Evolutionary conservation across 2,888 invertebrate genomes (phyloP).

Genomic region (Sepioteuthis lessoniana): DNA sequence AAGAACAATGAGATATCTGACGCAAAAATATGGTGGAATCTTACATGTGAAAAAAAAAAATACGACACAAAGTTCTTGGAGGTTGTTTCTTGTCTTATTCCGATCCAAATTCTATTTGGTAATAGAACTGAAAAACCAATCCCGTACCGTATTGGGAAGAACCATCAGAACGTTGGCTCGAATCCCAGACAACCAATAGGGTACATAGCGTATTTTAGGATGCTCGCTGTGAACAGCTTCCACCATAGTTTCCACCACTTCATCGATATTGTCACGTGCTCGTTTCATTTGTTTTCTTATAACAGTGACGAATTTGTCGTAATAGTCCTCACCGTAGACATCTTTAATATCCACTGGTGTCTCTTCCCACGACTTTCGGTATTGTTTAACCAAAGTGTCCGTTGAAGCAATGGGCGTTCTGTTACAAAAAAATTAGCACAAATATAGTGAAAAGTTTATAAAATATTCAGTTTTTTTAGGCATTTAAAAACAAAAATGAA

Average conservation of each 20-base stretch:
- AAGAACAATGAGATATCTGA: too few relatives aligned
- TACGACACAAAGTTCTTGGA: too few relatives aligned
- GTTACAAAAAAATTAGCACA: background rate
- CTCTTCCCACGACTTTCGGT: slow-evolving; percentile 69
- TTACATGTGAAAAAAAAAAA: too few relatives aligned
- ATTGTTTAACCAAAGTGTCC: slow-evolving; percentile 60
- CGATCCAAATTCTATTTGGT: background rate
- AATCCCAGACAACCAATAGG: slow-evolving; percentile 62
- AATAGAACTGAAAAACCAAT: slow-evolving; percentile 60
- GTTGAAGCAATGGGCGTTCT: slow-evolving; percentile 67
- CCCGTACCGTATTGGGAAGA: slow-evolving; percentile 61
- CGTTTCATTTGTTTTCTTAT: slow-evolving; percentile 65
- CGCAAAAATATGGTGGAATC: too few relatives aligned
- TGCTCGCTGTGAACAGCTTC: slow-evolving; percentile 62
- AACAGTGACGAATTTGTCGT: slow-evolving; percentile 66
- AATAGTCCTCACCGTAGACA: slow-evolving; percentile 70
- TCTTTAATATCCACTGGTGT: slow-evolving; percentile 68
- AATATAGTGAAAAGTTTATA: background rate
- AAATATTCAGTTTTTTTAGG: too few relatives aligned
- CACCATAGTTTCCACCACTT: slow-evolving; percentile 69
- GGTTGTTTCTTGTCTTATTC: too few relatives aligned
- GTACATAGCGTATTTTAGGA: slow-evolving; percentile 67
- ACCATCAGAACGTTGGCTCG: slow-evolving; percentile 62
- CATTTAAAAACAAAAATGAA: too few relatives aligned
- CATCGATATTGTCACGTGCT: slow-evolving; percentile 65